phyloP scores from a whole-genome alignment of 2,113 vertebrate genomes.

The Donacobius atricapilla region DNA sequence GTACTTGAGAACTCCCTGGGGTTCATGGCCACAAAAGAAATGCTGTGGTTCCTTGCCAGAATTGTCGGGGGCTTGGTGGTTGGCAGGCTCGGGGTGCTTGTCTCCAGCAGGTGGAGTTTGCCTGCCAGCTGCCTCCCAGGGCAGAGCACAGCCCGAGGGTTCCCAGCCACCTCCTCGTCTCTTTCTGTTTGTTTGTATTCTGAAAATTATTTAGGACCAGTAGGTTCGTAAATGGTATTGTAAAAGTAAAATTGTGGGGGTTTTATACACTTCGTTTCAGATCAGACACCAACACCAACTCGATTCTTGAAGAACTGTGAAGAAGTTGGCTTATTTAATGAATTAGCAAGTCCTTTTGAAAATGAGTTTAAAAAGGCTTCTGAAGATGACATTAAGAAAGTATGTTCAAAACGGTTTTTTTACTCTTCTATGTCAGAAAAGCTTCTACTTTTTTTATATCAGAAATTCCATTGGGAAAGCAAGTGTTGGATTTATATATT shows the following conservation, averaged over 20 bases:
- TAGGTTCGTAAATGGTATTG: neutral
- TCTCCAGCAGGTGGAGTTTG: slow-evolving; percentile 43
- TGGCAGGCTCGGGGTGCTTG: neutral
- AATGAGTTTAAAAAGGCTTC: slow-evolving; percentile 98
- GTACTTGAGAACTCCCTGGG: neutral
- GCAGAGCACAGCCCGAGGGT: neutral
- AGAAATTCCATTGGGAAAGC: neutral
- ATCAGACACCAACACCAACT: slow-evolving; percentile 98
- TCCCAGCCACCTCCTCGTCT: neutral
- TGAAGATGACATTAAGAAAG: slow-evolving; percentile 98
- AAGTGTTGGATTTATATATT: neutral
- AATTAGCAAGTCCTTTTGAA: slow-evolving; percentile 96
- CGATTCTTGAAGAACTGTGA: slow-evolving; percentile 99
- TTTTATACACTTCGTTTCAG: slow-evolving; percentile 74
- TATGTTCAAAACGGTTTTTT: slow-evolving; percentile 54
- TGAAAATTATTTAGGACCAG: neutral
- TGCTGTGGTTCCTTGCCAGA: neutral
- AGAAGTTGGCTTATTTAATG: slow-evolving; percentile 98
- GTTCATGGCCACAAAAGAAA: neutral
- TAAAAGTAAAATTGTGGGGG: neutral
- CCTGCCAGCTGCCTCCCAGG: neutral
- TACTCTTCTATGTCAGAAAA: no score
- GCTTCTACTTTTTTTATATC: neutral
- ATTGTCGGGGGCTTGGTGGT: neutral
- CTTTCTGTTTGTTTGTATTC: neutral